phyloP scores from a whole-genome alignment of 2,113 vertebrate species.

The Polyodon spathula region DNA sequence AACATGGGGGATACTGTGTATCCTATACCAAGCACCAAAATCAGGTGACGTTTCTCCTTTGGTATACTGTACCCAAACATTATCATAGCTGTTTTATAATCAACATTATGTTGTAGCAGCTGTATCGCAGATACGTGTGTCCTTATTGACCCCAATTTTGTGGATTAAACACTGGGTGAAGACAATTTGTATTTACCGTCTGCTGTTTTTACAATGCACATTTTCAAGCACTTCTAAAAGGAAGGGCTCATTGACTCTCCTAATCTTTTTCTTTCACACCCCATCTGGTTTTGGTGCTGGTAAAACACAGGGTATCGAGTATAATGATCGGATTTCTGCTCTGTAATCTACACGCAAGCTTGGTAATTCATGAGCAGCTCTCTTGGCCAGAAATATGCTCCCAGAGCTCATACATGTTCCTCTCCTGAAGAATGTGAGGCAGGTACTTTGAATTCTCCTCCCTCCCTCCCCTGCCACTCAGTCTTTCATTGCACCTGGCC shows the following conservation, averaged over 20 bases:
- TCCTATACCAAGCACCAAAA: too few species aligned
- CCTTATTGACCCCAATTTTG: too few species aligned
- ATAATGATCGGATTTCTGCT: constrained; percentile 57
- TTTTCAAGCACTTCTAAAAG: too few species aligned
- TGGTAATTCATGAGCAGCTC: constrained; percentile 36
- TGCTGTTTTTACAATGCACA: background rate
- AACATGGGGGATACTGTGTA: too few species aligned
- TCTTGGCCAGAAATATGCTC: constrained; percentile 5
- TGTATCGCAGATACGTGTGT: too few species aligned
- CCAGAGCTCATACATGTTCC: background rate
- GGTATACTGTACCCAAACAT: too few species aligned
- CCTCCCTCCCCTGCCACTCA: constrained; percentile 10
- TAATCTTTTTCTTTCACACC: constrained; percentile 40
- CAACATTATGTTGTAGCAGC: too few species aligned
- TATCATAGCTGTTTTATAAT: too few species aligned
- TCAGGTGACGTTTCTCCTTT: too few species aligned
- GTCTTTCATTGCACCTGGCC: constrained; percentile 46
- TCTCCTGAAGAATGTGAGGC: background rate
- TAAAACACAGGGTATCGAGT: constrained; percentile 52
- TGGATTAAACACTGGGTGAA: background rate
- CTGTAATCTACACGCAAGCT: constrained; percentile 57
- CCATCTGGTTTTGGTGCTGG: constrained; percentile 50
- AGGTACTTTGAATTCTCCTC: background rate
- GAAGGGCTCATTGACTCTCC: constrained; percentile 25
- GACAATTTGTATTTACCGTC: constrained; percentile 43